Base-by-base conservation (phyloP, 2,113 vertebrate genomes). In the Plestiodon gilberti region DNA sequence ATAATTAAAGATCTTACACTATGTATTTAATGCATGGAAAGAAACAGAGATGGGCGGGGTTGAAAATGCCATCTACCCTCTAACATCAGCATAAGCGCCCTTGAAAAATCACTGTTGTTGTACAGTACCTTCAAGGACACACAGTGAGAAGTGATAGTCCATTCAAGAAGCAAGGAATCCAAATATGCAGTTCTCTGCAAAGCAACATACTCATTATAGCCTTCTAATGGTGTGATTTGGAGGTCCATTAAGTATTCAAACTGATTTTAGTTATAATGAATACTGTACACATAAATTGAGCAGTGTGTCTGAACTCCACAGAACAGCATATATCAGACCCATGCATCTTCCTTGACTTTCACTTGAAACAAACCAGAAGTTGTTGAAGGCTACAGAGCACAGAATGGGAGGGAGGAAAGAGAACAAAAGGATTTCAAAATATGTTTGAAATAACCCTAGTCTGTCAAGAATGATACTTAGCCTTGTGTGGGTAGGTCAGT, bases 381-480 rank as follows among this genome's bases (percentile, higher is more conserved):
- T 81, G 28, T n/a, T 33, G 8, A 22, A 64, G 67, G 10, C 38
- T 62, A 1, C n/a, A 64, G 25, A 59, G 23, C 23, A 69, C 10
- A 9, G 62, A 71, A 35, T 14, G 18, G 65, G 17, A 69, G 62
- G 40, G 35, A 35, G 92, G 69, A 86, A 65, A 83, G 89, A 85
- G 69, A 80, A 92, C 0, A 25, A 25, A 91, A 83, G 33, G 88
- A 25, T 75, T 82, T 38, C 22, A 89, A 91, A 92, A 78, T 1
- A 1, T 59, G 90, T 92, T 13, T 17, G 81, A 87, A 86, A 91
- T 30, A 76, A 90, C 79, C 69, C 70, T 77, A 28, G 7, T 83
- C 11, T 84, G 75, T 74, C 9, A 90, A 25, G 78, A 87, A 25
- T 89, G 79, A 65, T 89, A 74, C 76, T 91, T 25, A 89, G 82